A percentile compares a stretch with the other conserved stretches of the same genome.
These are phyloP conservation scores for Lepidurus couesii DNA, from an alignment of 1,140 invertebrate species.

Conservation along the genomic window DNA sequence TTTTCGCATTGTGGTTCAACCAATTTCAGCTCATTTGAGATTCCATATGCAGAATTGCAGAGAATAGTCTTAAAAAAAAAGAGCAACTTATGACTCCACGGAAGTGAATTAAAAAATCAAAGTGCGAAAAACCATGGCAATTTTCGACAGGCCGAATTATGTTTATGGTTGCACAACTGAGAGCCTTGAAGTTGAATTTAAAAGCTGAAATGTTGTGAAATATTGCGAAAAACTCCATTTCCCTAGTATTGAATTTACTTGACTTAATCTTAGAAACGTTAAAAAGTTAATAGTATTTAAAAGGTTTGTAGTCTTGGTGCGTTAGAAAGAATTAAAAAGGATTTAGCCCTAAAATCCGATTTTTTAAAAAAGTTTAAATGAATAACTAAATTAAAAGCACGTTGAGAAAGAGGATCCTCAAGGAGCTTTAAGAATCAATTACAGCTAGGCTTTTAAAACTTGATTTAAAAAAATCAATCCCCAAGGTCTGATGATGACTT, in stretches of 20 bases:
- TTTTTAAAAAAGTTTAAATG: no score
- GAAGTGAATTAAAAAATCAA: neutral
- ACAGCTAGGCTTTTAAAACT: neutral
- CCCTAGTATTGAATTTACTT: no score
- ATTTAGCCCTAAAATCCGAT: no score
- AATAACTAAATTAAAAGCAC: neutral
- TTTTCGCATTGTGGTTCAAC: neutral
- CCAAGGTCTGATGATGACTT: neutral
- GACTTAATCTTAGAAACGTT: no score
- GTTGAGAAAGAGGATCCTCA: neutral
- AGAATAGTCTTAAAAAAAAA: neutral
- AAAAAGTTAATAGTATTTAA: no score
- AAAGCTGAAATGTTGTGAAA: no score
- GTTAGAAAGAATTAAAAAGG: no score
- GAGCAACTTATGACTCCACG: neutral
- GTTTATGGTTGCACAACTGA: no score
- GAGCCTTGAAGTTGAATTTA: no score
- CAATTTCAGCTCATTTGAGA: neutral
- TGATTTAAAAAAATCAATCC: neutral
- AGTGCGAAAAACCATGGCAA: neutral
- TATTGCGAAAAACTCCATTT: no score
- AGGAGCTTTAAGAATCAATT: neutral
- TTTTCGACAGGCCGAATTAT: neutral
- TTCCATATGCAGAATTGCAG: neutral
- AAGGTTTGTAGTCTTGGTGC: no score